A percentile compares a stretch with the other conserved stretches of the same genome.
Evolutionary conservation across 2,797 vertebrate species (phyloP).

Genomic region (Premnoplex brunnescens): DNA sequence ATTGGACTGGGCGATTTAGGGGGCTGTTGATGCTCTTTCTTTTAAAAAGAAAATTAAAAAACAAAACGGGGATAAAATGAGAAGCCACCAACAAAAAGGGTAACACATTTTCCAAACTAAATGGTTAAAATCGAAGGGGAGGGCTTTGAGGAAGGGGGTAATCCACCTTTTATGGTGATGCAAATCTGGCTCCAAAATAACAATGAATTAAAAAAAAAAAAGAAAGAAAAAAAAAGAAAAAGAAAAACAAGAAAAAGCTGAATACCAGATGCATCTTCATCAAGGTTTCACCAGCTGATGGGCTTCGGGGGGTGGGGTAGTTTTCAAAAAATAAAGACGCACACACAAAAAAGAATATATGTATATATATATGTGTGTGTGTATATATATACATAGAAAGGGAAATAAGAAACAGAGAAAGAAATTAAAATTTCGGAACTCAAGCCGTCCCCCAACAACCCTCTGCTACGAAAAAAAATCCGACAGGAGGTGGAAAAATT

Average conservation of each 20-base stretch:
- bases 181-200: constrained; percentile 50
- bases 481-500: background rate
- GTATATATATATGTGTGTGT: accelerated
- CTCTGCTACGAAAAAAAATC: background rate
- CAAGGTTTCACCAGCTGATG: constrained; percentile 28
- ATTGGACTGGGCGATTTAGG: constrained; percentile 16
- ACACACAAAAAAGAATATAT: background rate
- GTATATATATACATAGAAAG: no score
- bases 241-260: background rate
- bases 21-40: background rate
- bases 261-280: constrained; percentile 52
- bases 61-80: accelerated
- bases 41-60: background rate
- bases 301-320: background rate
- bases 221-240: background rate
- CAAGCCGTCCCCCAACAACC: background rate
- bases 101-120: background rate
- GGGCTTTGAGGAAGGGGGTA: background rate
- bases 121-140: background rate
- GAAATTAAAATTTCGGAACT: constrained; percentile 6
- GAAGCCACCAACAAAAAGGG: background rate
- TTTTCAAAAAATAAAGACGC: background rate
- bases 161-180: constrained; percentile 49
- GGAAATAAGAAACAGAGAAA: background rate
- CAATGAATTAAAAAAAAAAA: constrained; percentile 17